phyloP scores from a whole-genome alignment of 2,888 invertebrate genomes.

The Brenthis hecate region DNA sequence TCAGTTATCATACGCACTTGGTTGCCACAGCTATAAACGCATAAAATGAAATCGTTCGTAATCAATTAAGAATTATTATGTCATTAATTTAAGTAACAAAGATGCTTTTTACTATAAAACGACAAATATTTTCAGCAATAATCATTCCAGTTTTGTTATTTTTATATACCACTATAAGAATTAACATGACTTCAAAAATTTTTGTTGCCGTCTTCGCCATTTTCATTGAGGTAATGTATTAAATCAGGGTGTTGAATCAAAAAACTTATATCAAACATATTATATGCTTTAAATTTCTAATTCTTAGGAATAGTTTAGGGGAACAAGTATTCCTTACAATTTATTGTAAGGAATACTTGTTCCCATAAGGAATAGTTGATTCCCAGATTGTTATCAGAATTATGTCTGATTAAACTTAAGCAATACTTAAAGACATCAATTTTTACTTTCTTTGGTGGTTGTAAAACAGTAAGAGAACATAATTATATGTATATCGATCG shows the following conservation, averaged over 20 bases:
- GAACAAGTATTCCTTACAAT: too few species aligned
- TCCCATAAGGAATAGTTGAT: too few species aligned
- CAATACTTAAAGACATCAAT: too few species aligned
- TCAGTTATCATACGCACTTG: conserved; percentile 7
- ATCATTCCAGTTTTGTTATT: conserved; percentile 26
- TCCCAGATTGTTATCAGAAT: too few species aligned
- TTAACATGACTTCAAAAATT: conserved; percentile 17
- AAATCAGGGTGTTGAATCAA: background rate
- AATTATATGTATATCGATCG: too few species aligned
- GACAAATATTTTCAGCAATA: background rate
- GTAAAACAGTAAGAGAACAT: too few species aligned
- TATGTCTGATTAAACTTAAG: too few species aligned
- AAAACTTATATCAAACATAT: background rate
- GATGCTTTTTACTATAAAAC: conserved; percentile 11
- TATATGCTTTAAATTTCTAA: too few species aligned
- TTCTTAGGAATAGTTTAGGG: too few species aligned
- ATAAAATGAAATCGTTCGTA: conserved; percentile 1
- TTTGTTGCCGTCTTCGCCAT: conserved; percentile 2
- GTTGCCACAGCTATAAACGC: background rate
- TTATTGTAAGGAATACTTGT: too few species aligned
- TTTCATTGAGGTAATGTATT: conserved; percentile 18
- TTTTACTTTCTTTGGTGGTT: too few species aligned
- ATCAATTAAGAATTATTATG: conserved; percentile 2
- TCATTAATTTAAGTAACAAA: conserved; percentile 24
- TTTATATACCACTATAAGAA: conserved; percentile 21